Percentiles rank a stretch among this genome's conserved stretches.
Conservation (phyloP, 30 jellyfish, hydroid and myxozoan species). For the Aurelia aurita complex sp. Pacific region DNA sequence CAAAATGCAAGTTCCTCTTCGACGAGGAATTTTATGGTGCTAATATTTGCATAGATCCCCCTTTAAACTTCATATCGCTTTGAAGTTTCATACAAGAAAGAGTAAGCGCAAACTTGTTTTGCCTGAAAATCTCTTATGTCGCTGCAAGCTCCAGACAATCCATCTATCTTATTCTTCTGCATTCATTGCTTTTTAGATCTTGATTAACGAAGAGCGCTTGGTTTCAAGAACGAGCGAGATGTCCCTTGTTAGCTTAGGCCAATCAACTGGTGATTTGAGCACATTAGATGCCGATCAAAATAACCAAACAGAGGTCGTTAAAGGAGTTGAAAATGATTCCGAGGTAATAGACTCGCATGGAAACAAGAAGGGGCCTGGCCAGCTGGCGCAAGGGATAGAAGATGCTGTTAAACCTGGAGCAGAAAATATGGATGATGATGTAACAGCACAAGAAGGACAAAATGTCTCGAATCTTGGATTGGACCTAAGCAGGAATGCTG, state of each 20-base stretch:
- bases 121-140: too few species aligned
- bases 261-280: conserved; percentile 64
- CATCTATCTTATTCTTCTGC: too few species aligned
- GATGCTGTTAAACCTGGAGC: neutral
- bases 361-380: neutral
- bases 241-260: conserved; percentile 63
- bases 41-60: too few species aligned
- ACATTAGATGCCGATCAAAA: conserved; percentile 26
- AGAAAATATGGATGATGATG: neutral
- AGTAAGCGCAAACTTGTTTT: too few species aligned
- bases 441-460: neutral
- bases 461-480: too few species aligned
- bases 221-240: conserved; percentile 39
- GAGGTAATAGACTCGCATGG: neutral
- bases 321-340: conserved; percentile 1
- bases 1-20: too few species aligned
- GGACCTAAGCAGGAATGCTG: neutral
- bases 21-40: too few species aligned
- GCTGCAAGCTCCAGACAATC: too few species aligned
- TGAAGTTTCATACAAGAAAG: too few species aligned
- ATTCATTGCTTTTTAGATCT: neutral
- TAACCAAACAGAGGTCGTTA: neutral
- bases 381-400: neutral
- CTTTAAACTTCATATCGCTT: too few species aligned
- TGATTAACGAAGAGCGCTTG: conserved; percentile 22